Evolutionary conservation across 64 coral and sea anemone species (phyloP), one percentile per base, ranked within the genome.

Genomic region (Actinia tenebrosa): DNA sequence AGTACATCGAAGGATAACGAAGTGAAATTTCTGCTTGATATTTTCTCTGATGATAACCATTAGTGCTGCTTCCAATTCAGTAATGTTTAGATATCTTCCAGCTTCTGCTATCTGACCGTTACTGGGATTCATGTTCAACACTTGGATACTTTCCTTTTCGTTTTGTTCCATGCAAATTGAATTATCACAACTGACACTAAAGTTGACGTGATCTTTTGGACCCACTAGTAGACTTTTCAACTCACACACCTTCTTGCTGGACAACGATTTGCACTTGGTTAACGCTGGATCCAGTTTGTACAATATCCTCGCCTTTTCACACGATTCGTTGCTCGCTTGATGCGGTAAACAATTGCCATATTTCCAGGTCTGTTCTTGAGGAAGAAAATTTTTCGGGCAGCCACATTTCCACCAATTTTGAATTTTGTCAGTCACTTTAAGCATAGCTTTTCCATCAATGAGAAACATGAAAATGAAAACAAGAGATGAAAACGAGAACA

Each of bases 1-100:
- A n/a, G 25, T 45, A 44, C 92, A 93, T 44, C 87, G 82, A 58
- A 93, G 78, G 10, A 93, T 86, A 7, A 93, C 71, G 83, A 93
- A 93, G 78, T 89, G 85, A 17, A 93, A 93, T 56, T 82, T 93
- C 1, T 86, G 62, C 54, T 64, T 56, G 71, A 58, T 93, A 81
- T 68, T 87, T 87, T 66, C 61, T 23, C 47, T 68, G 4, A 89
- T 79, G 18, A 86, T 72, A 9, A 2, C 50, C 16, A 69, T 23
- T 10, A 93, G 71, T 63, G 46, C 87, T 86, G n/a, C 69, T 71
- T 93, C 87, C 3, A 93, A 78, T 20, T 50, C 53, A 25, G 26
- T n/a, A 22, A 45, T 58, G 3, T 71, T 87, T 18, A 63, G 10
- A 58, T 89, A 89, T 86, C 64, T 55, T 44, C 60, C 88, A 14